phyloP scores from a whole-genome alignment of 2,113 vertebrate genomes.

The Neofelis nebulosa region DNA sequence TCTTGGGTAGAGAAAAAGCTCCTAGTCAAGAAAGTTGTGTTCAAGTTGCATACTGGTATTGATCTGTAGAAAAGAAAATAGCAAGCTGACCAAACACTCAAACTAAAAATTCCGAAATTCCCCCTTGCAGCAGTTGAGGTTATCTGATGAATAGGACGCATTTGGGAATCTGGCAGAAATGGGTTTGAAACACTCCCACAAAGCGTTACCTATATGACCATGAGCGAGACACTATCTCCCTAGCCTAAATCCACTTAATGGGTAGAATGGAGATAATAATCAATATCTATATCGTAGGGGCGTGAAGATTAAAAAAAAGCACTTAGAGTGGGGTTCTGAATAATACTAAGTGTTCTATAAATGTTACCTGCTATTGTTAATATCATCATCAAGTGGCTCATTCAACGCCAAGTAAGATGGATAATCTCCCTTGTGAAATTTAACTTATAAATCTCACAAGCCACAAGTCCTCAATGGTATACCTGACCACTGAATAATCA shows the following conservation, averaged over 20 bases:
- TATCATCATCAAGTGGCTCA: conserved; percentile 8
- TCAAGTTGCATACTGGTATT: background rate
- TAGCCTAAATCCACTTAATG: background rate
- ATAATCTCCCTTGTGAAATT: conserved; percentile 25
- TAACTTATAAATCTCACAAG: conserved; percentile 52
- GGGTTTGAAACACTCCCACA: background rate
- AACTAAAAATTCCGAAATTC: background rate
- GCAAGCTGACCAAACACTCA: background rate
- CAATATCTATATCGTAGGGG: background rate
- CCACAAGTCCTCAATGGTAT: background rate
- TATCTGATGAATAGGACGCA: background rate
- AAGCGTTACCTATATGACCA: background rate
- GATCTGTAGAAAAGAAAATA: background rate
- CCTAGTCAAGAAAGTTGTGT: background rate
- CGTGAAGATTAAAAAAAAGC: background rate
- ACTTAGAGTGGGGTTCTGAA: background rate
- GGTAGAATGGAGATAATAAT: background rate
- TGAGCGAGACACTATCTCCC: background rate
- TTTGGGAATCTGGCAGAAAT: background rate
- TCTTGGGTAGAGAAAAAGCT: background rate
- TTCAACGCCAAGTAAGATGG: background rate
- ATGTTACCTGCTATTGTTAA: conserved; percentile 34
- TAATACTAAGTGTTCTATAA: conserved; percentile 24
- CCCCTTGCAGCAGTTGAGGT: background rate
- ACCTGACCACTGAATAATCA: background rate